Conservation (phyloP, 1,140 invertebrate genomes). For the Drosophila tsacasi region DNA sequence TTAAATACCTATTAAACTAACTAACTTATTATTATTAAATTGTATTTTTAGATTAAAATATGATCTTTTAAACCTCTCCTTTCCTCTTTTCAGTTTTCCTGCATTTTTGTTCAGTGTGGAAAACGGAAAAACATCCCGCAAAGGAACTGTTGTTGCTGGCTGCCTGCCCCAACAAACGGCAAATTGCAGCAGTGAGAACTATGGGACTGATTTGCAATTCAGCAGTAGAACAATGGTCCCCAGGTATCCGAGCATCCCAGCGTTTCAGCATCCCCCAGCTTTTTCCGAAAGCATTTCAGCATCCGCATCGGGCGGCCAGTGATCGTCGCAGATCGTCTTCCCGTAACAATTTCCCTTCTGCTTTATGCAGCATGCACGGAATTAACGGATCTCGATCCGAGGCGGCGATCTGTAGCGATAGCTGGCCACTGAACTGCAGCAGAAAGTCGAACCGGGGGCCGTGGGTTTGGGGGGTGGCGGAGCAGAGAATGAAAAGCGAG, state of each 20-base stretch:
- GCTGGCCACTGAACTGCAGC: conserved; percentile 48
- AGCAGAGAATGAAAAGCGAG: conserved; percentile 28
- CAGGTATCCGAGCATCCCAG: conserved; percentile 38
- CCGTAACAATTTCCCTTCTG: conserved; percentile 75
- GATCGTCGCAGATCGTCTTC: conserved; percentile 62
- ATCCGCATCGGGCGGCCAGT: conserved; percentile 42
- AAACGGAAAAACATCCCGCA: conserved; percentile 42
- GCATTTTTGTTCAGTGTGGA: conserved; percentile 16
- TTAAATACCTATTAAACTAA: too few species aligned
- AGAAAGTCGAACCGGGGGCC: background rate
- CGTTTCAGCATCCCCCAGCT: conserved; percentile 7
- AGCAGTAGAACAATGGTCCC: conserved; percentile 69
- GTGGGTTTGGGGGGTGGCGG: background rate
- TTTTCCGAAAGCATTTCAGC: conserved; percentile 6
- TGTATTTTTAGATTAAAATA: background rate
- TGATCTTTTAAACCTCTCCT: background rate
- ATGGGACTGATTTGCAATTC: conserved; percentile 77
- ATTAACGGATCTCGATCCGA: conserved; percentile 63
- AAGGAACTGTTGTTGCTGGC: conserved; percentile 44
- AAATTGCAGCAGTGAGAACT: conserved; percentile 76
- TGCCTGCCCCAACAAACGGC: conserved; percentile 79
- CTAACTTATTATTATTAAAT: too few species aligned
- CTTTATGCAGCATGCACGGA: conserved; percentile 71
- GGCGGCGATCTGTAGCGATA: conserved; percentile 17
- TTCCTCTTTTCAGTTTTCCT: too few species aligned